Conservation (phyloP, 2,113 vertebrate species). For the Pangasianodon hypophthalmus region DNA sequence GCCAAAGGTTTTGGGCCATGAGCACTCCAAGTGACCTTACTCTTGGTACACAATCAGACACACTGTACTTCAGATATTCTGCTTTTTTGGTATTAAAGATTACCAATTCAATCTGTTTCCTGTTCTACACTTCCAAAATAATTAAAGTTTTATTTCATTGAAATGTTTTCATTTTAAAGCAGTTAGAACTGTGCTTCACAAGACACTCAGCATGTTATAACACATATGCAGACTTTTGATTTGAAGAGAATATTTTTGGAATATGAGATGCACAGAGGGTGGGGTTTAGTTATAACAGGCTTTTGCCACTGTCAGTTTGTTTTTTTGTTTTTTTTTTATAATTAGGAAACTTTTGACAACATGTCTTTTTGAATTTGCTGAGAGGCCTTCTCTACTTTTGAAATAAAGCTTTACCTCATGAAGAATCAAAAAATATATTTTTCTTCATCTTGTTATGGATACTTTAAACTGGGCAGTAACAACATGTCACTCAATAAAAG, state of each 20-base stretch:
- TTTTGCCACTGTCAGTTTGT: conserved; percentile 20
- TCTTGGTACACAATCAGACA: conserved; percentile 60
- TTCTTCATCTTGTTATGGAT: background rate
- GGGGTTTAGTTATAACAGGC: conserved; percentile 13
- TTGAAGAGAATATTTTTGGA: conserved; percentile 36
- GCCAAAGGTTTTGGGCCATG: conserved; percentile 82
- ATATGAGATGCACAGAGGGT: conserved; percentile 16
- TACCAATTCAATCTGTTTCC: conserved; percentile 38
- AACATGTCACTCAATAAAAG: background rate
- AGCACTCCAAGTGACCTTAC: conserved; percentile 89
- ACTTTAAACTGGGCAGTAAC: background rate
- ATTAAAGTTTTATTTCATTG: background rate
- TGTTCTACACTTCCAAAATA: background rate
- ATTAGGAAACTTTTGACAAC: conserved; percentile 45
- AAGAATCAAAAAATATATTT: background rate
- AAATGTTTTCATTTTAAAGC: background rate
- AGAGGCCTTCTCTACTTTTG: conserved; percentile 65
- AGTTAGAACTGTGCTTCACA: background rate
- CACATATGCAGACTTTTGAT: conserved; percentile 29
- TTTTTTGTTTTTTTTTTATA: background rate
- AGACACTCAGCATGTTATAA: conserved; percentile 4
- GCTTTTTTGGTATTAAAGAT: conserved; percentile 28
- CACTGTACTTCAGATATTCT: conserved; percentile 43
- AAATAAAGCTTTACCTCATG: conserved; percentile 47
- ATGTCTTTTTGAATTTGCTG: conserved; percentile 51